A percentile compares a stretch with the other conserved stretches of the same genome.
These are phyloP conservation scores for Scomber colias DNA, from an alignment of 2,113 vertebrate genomes.

Conservation along the genomic window DNA sequence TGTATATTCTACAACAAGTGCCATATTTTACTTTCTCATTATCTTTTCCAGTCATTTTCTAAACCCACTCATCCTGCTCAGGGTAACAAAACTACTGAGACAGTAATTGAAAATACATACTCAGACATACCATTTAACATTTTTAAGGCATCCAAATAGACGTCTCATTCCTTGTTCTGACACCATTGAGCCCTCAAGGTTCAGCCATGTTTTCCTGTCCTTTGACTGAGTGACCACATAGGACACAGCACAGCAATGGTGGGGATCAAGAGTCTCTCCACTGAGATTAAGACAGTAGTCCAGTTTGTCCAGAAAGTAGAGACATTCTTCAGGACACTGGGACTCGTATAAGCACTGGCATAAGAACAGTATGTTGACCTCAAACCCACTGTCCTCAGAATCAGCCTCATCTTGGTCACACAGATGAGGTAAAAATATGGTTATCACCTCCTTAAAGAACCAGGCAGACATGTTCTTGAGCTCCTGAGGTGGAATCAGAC, in stretches of 20 bases:
- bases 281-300: conserved; percentile 21
- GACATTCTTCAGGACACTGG: conserved; percentile 38
- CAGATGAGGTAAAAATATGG: not conserved
- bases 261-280: not conserved
- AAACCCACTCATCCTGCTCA: too few relatives aligned
- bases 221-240: conserved; percentile 42
- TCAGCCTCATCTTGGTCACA: not conserved
- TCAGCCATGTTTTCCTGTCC: not conserved
- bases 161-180: conserved; percentile 36
- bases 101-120: not conserved
- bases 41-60: too few relatives aligned
- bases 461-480: not conserved
- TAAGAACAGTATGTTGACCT: conserved; percentile 20
- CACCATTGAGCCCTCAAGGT: not conserved
- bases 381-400: not conserved
- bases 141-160: conserved; percentile 10
- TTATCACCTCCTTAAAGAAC: conserved; percentile 36
- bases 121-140: conserved; percentile 33
- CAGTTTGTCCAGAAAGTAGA: conserved; percentile 27
- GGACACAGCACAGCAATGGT: conserved; percentile 46
- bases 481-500: conserved; percentile 32
- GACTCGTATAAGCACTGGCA: conserved; percentile 52
- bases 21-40: too few relatives aligned
- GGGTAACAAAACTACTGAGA: too few relatives aligned
- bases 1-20: too few relatives aligned